Conservation (phyloP, 2,113 vertebrate species). For the Macquaria australasica region DNA sequence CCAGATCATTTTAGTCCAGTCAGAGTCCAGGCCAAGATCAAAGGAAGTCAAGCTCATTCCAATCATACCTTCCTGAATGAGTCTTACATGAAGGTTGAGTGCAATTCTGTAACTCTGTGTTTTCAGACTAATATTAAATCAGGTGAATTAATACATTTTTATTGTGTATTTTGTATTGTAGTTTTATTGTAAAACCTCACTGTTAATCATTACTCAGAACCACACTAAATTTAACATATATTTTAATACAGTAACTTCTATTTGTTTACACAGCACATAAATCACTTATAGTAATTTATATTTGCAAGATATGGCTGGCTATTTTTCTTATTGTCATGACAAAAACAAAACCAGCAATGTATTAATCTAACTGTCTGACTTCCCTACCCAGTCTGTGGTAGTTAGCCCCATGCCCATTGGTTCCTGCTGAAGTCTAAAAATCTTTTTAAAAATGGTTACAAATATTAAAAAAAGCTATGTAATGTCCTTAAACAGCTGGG, state of each 20-base stretch:
- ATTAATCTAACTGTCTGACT: background rate
- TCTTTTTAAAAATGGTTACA: background rate
- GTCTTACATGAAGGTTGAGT: background rate
- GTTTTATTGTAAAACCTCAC: background rate
- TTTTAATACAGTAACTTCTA: too few species aligned
- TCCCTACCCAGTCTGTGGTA: background rate
- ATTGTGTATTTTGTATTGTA: background rate
- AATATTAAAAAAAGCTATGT: background rate
- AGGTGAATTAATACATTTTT: background rate
- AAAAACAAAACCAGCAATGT: background rate
- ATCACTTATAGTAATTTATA: background rate
- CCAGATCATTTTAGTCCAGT: conserved; percentile 9
- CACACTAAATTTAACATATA: background rate
- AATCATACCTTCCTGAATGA: conserved; percentile 24
- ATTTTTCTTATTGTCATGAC: background rate
- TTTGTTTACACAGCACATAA: background rate
- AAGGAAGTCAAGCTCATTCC: conserved; percentile 29
- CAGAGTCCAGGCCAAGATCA: background rate
- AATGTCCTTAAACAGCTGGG: background rate
- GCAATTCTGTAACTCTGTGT: background rate
- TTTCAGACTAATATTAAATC: background rate
- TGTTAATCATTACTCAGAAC: background rate
- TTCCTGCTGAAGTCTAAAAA: background rate
- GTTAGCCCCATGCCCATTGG: background rate
- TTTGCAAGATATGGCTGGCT: background rate